A percentile compares a stretch with the other conserved stretches of the same genome.
Evolutionary conservation across 37 sponge, comb jelly and placozoan genomes (phyloP).

Genomic region (Spongilla lacustris): DNA sequence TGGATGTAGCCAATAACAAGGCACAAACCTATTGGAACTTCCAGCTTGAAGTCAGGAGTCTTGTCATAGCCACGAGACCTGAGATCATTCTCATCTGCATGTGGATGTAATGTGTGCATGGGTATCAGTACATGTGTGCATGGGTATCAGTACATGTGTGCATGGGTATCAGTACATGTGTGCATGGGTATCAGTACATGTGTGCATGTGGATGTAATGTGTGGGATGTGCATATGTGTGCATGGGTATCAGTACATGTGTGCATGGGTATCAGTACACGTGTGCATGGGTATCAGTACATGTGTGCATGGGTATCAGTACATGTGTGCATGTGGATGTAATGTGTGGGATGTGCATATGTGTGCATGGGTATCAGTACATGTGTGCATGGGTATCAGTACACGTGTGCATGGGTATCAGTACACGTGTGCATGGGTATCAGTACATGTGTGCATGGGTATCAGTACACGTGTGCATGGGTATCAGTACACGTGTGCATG

Average conservation of each 20-base stretch:
- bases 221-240: too few species aligned
- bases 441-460: slow-evolving; percentile 6
- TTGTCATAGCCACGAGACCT: slow-evolving; percentile 82
- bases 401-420: too few species aligned
- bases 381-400: too few species aligned
- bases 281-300: neutral
- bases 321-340: too few species aligned
- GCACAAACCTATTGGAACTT: slow-evolving; percentile 64
- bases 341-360: too few species aligned
- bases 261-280: neutral
- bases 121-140: neutral
- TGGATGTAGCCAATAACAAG: too few species aligned
- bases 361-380: too few species aligned
- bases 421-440: too few species aligned
- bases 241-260: neutral
- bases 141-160: neutral
- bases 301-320: neutral
- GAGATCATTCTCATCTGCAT: slow-evolving; percentile 67
- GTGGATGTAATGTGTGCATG: neutral
- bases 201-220: neutral
- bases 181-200: too few species aligned
- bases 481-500: slow-evolving; percentile 68
- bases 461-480: neutral
- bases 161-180: neutral
- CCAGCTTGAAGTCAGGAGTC: slow-evolving; percentile 89